Evolutionary conservation across 2,888 invertebrate species (phyloP).

Genomic region (Odontothrips loti): DNA sequence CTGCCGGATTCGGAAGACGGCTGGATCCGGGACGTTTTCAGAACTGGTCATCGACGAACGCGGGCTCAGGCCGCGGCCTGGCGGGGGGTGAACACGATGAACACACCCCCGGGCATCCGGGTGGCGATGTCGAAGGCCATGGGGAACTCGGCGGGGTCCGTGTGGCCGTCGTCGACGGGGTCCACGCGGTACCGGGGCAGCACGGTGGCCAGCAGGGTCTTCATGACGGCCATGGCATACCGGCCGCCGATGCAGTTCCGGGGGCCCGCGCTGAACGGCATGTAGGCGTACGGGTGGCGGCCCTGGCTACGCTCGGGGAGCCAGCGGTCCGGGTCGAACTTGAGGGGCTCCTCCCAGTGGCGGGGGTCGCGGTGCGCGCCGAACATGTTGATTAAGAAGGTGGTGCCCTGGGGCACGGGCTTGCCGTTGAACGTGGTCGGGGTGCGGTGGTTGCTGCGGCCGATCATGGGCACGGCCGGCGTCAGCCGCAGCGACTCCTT

Average conservation of each 20-base stretch:
- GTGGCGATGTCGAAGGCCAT: neutral
- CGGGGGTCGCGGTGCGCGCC: neutral
- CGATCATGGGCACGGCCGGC: neutral
- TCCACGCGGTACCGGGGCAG: neutral
- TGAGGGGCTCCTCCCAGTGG: neutral
- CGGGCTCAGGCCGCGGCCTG: too few relatives aligned
- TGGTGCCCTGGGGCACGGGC: neutral
- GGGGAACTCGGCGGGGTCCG: neutral
- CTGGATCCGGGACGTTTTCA: too few relatives aligned
- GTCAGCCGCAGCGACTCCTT: neutral
- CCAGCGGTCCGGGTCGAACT: slow-evolving; percentile 52
- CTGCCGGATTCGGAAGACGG: too few relatives aligned
- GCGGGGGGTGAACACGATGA: neutral
- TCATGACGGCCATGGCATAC: neutral
- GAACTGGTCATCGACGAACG: too few relatives aligned
- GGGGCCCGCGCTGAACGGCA: slow-evolving; percentile 47
- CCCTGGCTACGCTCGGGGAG: slow-evolving; percentile 46
- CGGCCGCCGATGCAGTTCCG: slow-evolving; percentile 43
- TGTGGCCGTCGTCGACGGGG: neutral
- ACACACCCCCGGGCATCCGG: neutral
- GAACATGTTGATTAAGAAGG: neutral
- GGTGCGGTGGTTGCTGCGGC: neutral
- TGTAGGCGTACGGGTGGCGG: slow-evolving; percentile 47
- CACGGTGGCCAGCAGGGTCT: neutral
- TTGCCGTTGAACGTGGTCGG: neutral